Percentiles rank a stretch among this genome's conserved stretches.
These are phyloP conservation scores for Bryconaethiops microstoma DNA, from an alignment of 2,797 vertebrate species.

Conservation along the genomic window DNA sequence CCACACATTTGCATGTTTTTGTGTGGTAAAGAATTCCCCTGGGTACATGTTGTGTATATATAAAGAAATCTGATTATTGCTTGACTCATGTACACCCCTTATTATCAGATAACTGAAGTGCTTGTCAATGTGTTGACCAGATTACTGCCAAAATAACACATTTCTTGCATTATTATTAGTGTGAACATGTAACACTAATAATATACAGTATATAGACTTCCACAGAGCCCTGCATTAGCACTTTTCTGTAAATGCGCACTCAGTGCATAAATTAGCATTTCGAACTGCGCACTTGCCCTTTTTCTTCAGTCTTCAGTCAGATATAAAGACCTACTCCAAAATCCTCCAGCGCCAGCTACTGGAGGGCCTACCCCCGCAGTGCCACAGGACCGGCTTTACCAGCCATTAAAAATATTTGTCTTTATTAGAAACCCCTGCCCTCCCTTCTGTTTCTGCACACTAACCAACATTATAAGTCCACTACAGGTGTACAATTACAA, in stretches of 20 bases:
- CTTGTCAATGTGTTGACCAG: too few species aligned
- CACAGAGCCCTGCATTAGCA: background rate
- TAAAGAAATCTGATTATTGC: too few species aligned
- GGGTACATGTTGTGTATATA: too few species aligned
- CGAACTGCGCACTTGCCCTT: background rate
- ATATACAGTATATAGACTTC: background rate
- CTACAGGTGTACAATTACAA: too few species aligned
- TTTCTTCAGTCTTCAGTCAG: background rate
- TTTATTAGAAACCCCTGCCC: background rate
- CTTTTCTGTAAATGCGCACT: background rate
- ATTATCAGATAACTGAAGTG: too few species aligned
- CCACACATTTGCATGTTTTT: too few species aligned
- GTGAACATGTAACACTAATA: too few species aligned
- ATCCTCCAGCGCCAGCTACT: background rate
- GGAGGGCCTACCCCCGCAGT: background rate
- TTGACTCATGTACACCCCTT: too few species aligned
- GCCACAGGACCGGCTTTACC: background rate
- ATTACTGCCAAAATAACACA: too few species aligned
- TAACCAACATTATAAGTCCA: background rate
- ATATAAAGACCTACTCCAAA: background rate
- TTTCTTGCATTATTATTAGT: too few species aligned
- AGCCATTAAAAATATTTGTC: background rate
- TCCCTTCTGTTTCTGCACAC: background rate
- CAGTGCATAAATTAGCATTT: conserved; percentile 6
- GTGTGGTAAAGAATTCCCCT: too few species aligned